Base-by-base conservation (phyloP, 2,113 vertebrate genomes). In the Hirundichthys speculiger region DNA sequence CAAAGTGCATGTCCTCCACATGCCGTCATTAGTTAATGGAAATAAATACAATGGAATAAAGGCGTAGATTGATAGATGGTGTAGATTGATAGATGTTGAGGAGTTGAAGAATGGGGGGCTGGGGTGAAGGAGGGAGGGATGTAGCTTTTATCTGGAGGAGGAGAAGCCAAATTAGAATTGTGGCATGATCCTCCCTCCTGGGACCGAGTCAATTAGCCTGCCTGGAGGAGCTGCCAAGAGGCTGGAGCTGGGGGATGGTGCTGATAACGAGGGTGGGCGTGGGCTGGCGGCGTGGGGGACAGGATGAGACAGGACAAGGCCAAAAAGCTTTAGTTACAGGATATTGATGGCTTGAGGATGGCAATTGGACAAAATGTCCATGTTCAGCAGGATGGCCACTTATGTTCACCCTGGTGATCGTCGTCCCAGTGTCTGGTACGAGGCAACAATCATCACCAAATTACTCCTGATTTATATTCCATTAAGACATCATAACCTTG, bases 201-300 rank as follows among this genome's bases (percentile, higher is more conserved):
- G 85, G 89, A 88, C 43, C 47, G 83, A 87, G 85, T 86, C 89
- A 89, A 91, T 90, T 90, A 91, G 88, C 83, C 84, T 84, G 84
- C 79, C 83, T 81, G 78, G 73, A 83, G 82, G 72, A 84, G 76
- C 86, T 87, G 87, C 75, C 86, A 84, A 22, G 77, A 80, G n/a
- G n/a, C n/a, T n/a, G n/a, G n/a, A 83, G 71, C 65, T 46, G 82
- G 38, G 56, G 85, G 76, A 85, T 75, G 86, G 79, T 63, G 65
- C 45, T 34, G 27, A 64, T 65, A 54, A 51, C 64, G 63, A 58
- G 57, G 71, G 54, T 69, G 59, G 63, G 20, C 14, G 14, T 39
- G 48, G 69, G 27, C 24, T 30, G 38, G 27, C 34, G 50, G 30
- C 30, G 38, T 57, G 48, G 63, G 47, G 25, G 52, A 63, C 30